Evolutionary conservation across 2,888 invertebrate species (phyloP).

Genomic region (Caenorhabditis sp.): DNA sequence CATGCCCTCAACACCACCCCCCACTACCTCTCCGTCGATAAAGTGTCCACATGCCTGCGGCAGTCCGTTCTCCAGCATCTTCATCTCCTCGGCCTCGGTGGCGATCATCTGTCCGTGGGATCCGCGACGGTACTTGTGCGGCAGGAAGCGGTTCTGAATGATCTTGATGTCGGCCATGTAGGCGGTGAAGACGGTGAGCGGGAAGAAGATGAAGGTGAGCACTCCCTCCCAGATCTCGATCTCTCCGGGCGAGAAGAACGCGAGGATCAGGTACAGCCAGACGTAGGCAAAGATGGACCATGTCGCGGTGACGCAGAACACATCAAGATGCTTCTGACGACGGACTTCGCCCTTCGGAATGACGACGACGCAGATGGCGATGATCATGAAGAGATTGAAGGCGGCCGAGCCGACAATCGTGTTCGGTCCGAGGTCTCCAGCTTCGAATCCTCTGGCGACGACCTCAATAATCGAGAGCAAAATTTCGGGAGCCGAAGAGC

Average conservation of each 20-base stretch:
- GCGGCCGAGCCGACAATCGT: conserved; percentile 99
- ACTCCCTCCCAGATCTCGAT: conserved; percentile 93
- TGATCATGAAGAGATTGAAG: conserved; percentile 97
- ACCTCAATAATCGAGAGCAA: conserved; percentile 94
- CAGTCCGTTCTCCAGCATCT: conserved; percentile 77
- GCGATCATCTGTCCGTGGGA: conserved; percentile 77
- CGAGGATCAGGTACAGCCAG: conserved; percentile 96
- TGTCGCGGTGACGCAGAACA: conserved; percentile 96
- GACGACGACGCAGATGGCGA: conserved; percentile 88
- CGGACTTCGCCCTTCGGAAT: conserved; percentile 77
- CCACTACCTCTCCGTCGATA: conserved; percentile 6
- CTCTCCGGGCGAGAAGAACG: conserved; percentile 84
- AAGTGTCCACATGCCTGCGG: conserved; percentile 51
- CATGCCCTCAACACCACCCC: background rate
- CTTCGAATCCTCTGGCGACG: conserved; percentile 90
- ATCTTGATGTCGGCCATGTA: conserved; percentile 91
- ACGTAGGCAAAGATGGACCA: conserved; percentile 97
- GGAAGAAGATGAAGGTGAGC: conserved; percentile 95
- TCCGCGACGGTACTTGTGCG: conserved; percentile 77
- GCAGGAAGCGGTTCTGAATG: conserved; percentile 80
- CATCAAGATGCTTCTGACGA: conserved; percentile 82
- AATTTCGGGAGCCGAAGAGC: conserved; percentile 98
- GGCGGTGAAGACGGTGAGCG: conserved; percentile 94
- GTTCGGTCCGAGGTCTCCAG: conserved; percentile 96
- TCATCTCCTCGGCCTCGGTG: conserved; percentile 78